Conservation (phyloP, 2,797 vertebrate genomes). For the Gymnocypris eckloni region DNA sequence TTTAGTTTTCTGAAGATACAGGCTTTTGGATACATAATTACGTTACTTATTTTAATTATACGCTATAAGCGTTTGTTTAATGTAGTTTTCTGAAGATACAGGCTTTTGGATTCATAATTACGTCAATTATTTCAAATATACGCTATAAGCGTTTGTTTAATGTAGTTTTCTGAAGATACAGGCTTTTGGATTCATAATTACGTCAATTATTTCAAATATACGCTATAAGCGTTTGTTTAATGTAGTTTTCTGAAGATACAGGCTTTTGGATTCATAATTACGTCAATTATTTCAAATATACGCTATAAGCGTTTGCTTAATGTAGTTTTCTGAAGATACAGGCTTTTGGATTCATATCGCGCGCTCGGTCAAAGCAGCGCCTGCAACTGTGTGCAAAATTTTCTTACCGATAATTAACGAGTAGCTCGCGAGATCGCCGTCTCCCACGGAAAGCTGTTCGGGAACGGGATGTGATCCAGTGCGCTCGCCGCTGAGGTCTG, state of each 20-base stretch:
- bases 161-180: not conserved
- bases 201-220: not conserved
- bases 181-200: too few species aligned
- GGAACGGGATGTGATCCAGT: slow-evolving; percentile 47
- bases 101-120: too few species aligned
- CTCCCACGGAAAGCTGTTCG: slow-evolving; percentile 52
- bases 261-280: too few species aligned
- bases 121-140: not conserved
- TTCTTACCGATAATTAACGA: slow-evolving; percentile 35
- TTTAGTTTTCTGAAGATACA: too few species aligned
- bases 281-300: too few species aligned
- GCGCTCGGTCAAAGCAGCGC: not conserved
- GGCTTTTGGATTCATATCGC: not conserved
- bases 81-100: too few species aligned
- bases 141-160: not conserved
- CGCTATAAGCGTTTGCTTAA: not conserved
- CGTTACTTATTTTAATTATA: too few species aligned
- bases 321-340: not conserved
- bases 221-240: not conserved
- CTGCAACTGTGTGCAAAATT: not conserved
- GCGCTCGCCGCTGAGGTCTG: slow-evolving; percentile 77
- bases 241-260: not conserved
- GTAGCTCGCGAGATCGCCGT: slow-evolving; percentile 1
- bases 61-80: too few species aligned
- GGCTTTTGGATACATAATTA: too few species aligned